Evolutionary conservation across 2,888 invertebrate genomes (phyloP), one percentile per base, ranked within the genome.

Genomic region (Sphaeridia pumilis): DNA sequence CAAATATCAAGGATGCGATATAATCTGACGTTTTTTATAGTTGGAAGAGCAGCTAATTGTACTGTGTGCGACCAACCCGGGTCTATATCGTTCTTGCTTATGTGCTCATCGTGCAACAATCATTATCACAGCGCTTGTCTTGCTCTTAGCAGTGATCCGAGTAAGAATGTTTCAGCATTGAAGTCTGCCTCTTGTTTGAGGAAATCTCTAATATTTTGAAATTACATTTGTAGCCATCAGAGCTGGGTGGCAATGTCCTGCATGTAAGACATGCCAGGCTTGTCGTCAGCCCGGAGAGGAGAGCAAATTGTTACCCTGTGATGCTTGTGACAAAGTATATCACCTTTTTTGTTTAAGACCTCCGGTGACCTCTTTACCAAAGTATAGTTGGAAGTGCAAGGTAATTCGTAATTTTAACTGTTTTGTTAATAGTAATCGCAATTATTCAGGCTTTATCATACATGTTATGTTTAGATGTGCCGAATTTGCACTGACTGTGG

Each of bases 381-480:
- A 94, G 74, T 89, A 88, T 70, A 94, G 94, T 26, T 97, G 95
- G 95, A 95, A 92, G 72, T 92, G 92, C 75, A 84, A 85, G 75
- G 86, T 86, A 71, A n/a, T n/a, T n/a, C n/a, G n/a, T n/a, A n/a
- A n/a, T n/a, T 28, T 44, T 24, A 20, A 17, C 31, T 20, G 3
- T 46, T 4, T 38, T 27, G 17, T 7, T 17, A 38, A 38, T 12
- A 21, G 36, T 41, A n/a, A n/a, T n/a, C n/a, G n/a, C n/a, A n/a
- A n/a, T n/a, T n/a, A 17, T 4, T 4, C 31, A 12, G 25, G 5
- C 7, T 26, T 46, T 46, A 21, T 28, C 36, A 44, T 53, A 57
- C 58, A 57, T 58, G 60, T 67, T 43, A 20, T 42, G 54, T 70
- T 20, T 69, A 90, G 86, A 87, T 89, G 67, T 97, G 95, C 74